Evolutionary conservation across 92 coral and sea anemone species (phyloP).

Genomic region (Palythoa grandiflora): DNA sequence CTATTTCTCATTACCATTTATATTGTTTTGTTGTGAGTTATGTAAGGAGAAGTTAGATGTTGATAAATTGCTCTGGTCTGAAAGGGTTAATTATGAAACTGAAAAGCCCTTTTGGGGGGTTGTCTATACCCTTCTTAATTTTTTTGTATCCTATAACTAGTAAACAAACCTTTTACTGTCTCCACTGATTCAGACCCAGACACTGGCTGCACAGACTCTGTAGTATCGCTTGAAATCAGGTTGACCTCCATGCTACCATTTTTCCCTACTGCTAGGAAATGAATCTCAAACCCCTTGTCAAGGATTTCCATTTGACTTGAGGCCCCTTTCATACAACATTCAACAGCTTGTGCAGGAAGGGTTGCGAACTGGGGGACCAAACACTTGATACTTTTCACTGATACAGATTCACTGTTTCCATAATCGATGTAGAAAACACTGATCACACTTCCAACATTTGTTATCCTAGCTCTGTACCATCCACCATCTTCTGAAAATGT

Average conservation of each 20-base stretch:
- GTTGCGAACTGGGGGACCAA: constrained; percentile 57
- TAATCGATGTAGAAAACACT: constrained; percentile 79
- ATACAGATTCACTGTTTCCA: constrained; percentile 87
- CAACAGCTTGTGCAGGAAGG: constrained; percentile 80
- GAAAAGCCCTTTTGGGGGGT: too few species aligned
- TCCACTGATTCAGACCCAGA: background rate
- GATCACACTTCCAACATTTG: background rate
- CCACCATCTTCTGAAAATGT: constrained; percentile 78
- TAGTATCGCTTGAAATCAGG: constrained; percentile 55
- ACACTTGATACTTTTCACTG: constrained; percentile 63
- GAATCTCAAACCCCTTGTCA: constrained; percentile 73
- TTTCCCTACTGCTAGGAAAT: constrained; percentile 40
- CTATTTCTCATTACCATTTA: too few species aligned
- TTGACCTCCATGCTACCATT: constrained; percentile 58
- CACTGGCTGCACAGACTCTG: background rate
- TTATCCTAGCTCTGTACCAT: constrained; percentile 79
- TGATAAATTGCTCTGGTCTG: too few species aligned
- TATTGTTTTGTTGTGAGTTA: too few species aligned
- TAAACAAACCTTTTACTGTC: background rate
- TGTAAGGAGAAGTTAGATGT: too few species aligned
- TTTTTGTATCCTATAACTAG: background rate
- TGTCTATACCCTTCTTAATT: too few species aligned
- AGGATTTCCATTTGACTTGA: constrained; percentile 26
- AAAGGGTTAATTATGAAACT: too few species aligned
- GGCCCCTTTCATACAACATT: background rate